These are phyloP conservation scores for Galemys pyrenaicus DNA, from an alignment of 2,113 vertebrate species.

Conservation along the genomic window DNA sequence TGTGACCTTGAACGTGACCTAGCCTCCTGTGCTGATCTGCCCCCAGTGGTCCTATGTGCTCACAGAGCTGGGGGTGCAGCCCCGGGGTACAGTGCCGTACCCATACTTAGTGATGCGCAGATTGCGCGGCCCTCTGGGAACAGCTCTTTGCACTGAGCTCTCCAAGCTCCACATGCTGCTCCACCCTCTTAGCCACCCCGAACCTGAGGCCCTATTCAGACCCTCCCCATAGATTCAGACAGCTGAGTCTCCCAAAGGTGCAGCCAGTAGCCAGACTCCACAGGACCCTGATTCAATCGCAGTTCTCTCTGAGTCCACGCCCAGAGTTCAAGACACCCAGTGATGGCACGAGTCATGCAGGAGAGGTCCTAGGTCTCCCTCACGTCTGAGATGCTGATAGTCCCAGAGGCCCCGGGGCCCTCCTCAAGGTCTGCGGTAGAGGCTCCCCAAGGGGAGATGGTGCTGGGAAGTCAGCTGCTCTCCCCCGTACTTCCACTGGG, in stretches of 20 bases:
- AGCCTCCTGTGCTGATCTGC: neutral
- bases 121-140: accelerated
- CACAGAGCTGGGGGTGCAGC: neutral
- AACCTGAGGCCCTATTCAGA: neutral
- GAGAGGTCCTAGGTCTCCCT: too few species aligned
- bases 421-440: too few species aligned
- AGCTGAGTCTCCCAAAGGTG: neutral
- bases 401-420: neutral
- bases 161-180: accelerated
- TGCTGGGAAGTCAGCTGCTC: neutral
- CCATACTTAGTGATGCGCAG: neutral
- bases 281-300: neutral
- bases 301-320: accelerated
- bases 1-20: neutral
- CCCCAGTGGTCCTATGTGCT: neutral
- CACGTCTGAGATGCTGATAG: neutral
- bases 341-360: neutral
- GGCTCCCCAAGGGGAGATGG: too few species aligned
- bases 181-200: neutral
- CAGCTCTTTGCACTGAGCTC: neutral
- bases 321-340: neutral
- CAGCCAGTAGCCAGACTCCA: neutral
- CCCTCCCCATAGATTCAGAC: neutral
- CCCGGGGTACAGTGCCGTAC: neutral
- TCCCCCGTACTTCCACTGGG: neutral